Evolutionary conservation across 2,113 vertebrate genomes (phyloP).

Genomic region (Fulica atra): DNA sequence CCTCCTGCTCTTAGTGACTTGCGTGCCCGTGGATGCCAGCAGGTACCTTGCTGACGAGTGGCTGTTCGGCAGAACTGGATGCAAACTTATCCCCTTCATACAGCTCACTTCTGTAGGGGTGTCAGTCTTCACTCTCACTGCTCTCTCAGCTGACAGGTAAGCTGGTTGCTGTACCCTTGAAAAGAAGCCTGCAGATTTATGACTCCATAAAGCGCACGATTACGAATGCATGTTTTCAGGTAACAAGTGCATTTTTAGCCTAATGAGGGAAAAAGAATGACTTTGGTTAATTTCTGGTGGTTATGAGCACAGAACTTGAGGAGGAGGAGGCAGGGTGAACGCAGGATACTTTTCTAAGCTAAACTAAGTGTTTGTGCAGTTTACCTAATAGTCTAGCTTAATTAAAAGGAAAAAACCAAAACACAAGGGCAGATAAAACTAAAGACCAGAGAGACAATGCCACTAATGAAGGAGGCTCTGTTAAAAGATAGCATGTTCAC

Average conservation of each 20-base stretch:
- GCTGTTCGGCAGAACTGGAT: slow-evolving; percentile 93
- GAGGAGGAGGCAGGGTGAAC: neutral
- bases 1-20: slow-evolving; percentile 90
- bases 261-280: neutral
- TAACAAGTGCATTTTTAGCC: neutral
- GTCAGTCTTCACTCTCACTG: slow-evolving; percentile 96
- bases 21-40: slow-evolving; percentile 96
- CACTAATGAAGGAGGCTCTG: neutral
- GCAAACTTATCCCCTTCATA: slow-evolving; percentile 96
- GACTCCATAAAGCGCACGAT: neutral
- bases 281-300: neutral
- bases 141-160: slow-evolving; percentile 97
- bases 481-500: neutral
- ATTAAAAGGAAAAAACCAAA: neutral
- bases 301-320: neutral
- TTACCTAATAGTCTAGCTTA: neutral
- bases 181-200: neutral
- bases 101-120: slow-evolving; percentile 97
- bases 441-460: neutral
- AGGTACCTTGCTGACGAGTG: slow-evolving; percentile 91
- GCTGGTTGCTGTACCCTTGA: neutral
- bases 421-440: neutral
- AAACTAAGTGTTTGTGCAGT: neutral
- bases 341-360: neutral
- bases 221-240: neutral